Evolutionary conservation across 2,888 invertebrate species (phyloP).

Genomic region (Aelia acuminata): DNA sequence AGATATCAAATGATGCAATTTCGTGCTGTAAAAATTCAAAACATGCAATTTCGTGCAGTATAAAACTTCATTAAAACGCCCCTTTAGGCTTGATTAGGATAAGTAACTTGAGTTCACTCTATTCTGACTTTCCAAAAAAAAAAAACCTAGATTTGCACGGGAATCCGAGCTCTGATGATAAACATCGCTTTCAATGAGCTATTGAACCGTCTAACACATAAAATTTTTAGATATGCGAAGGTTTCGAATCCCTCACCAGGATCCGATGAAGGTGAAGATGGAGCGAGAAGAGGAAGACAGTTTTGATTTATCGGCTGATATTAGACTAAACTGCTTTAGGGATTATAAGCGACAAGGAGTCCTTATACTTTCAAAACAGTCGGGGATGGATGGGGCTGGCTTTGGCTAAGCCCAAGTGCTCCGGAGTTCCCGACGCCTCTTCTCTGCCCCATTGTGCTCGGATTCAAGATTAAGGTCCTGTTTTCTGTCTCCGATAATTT

Average conservation of each 20-base stretch:
- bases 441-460: not conserved
- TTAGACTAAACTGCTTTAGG: slow-evolving; percentile 44
- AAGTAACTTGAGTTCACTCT: too few species aligned
- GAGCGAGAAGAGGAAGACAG: not conserved
- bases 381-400: not conserved
- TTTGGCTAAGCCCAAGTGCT: not conserved
- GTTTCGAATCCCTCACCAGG: not conserved
- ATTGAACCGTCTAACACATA: too few species aligned
- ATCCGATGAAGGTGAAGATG: not conserved
- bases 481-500: not conserved
- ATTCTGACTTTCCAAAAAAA: too few species aligned
- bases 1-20: too few species aligned
- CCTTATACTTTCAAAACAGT: slow-evolving; percentile 19
- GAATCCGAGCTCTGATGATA: too few species aligned
- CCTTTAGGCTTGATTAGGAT: too few species aligned
- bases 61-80: too few species aligned
- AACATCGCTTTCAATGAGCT: too few species aligned
- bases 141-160: too few species aligned
- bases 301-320: not conserved
- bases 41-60: too few species aligned
- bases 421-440: not conserved
- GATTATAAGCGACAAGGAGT: slow-evolving; percentile 39
- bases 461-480: not conserved
- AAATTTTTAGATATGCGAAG: not conserved
- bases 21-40: too few species aligned